Percentiles rank a stretch among this genome's conserved stretches.
Conservation (phyloP, 2,888 invertebrate genomes). For the Carpatolechia fugitivella region DNA sequence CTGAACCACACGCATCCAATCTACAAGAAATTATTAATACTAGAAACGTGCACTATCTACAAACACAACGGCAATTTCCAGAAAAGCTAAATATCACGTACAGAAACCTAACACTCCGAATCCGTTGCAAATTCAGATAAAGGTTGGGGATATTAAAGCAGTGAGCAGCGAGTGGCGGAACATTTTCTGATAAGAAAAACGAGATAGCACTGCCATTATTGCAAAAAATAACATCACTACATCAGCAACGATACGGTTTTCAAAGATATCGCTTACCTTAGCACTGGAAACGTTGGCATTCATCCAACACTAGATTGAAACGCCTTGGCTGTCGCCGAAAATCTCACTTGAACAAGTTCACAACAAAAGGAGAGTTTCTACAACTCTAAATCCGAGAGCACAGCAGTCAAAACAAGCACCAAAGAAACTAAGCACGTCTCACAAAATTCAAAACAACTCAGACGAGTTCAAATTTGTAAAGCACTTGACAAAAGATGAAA, state of each 20-base stretch:
- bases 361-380: constrained; percentile 47
- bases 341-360: constrained; percentile 49
- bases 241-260: constrained; percentile 38
- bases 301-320: constrained; percentile 70
- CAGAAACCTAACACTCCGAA: constrained; percentile 16
- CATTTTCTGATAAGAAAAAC: constrained; percentile 44
- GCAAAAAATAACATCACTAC: constrained; percentile 27
- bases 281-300: constrained; percentile 71
- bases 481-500: constrained; percentile 44
- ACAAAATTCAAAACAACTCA: constrained; percentile 40
- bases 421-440: constrained; percentile 57
- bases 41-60: constrained; percentile 16
- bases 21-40: not conserved
- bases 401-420: constrained; percentile 46
- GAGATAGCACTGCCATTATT: constrained; percentile 3
- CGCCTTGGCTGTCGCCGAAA: constrained; percentile 71
- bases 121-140: constrained; percentile 32
- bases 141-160: constrained; percentile 36
- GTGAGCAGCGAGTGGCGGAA: constrained; percentile 39
- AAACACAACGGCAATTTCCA: constrained; percentile 5
- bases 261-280: constrained; percentile 63
- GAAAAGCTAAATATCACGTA: constrained; percentile 10
- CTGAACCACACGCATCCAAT: constrained; percentile 12
- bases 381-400: constrained; percentile 46
- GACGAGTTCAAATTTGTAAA: constrained; percentile 33